A percentile compares a stretch with the other conserved stretches of the same genome.
phyloP scores from a whole-genome alignment of 2,113 vertebrate genomes.

The Salvator merianae region DNA sequence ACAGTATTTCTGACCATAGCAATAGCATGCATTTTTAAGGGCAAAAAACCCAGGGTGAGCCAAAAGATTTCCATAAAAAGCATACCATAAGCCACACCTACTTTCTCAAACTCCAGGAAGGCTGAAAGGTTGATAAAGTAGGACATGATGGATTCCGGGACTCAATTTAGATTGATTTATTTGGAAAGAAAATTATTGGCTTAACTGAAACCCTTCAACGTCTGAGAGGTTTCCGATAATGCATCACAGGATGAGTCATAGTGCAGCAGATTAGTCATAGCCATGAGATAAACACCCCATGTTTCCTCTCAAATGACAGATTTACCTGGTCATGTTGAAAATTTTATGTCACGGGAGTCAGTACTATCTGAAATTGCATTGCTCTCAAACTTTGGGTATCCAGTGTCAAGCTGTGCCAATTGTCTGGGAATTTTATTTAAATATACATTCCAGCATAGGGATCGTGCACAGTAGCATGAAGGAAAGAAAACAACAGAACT shows the following conservation, averaged over 20 bases:
- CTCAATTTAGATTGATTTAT: constrained; percentile 48
- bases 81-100: constrained; percentile 9
- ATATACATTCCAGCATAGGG: not conserved
- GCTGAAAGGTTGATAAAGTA: constrained; percentile 16
- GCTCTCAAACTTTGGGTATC: constrained; percentile 2
- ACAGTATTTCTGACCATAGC: no score
- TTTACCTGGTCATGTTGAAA: constrained; percentile 48
- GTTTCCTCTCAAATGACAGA: constrained; percentile 42
- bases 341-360: constrained; percentile 11
- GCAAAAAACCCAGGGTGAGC: constrained; percentile 28
- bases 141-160: not conserved
- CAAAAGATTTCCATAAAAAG: not conserved
- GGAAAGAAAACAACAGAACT: not conserved
- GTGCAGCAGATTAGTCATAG: constrained; percentile 50
- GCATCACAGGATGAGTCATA: constrained; percentile 63
- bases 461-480: not conserved
- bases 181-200: constrained; percentile 26
- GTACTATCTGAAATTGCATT: constrained; percentile 24
- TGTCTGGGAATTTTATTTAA: constrained; percentile 5
- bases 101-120: not conserved
- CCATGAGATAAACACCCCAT: constrained; percentile 44
- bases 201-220: constrained; percentile 44
- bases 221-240: constrained; percentile 49
- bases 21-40: not conserved
- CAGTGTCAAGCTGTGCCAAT: not conserved